Base-by-base conservation (phyloP, 2,113 vertebrate species). In the Protobothrops flavoviridis region DNA sequence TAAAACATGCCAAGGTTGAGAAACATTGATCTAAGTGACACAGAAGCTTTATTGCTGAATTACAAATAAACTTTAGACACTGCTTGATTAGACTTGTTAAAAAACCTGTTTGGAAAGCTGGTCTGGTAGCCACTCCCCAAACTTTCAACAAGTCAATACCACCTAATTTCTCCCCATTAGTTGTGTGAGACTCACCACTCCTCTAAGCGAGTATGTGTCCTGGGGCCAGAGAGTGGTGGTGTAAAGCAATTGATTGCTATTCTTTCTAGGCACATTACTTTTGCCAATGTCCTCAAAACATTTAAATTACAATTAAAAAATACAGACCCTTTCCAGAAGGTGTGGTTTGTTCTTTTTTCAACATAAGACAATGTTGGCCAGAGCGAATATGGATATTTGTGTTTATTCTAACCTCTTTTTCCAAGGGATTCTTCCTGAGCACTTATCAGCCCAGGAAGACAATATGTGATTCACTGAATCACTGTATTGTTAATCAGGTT, bases 341-440 rank as follows among this genome's bases (percentile, higher is more conserved):
- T 26, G 69, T 52, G 21, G 11, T 17, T n/a, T 0, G 0, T 0
- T 89, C 88, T 10, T 91, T 53, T 87, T 96, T 69, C 0, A 43
- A 96, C 97, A 94, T 93, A 99, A 98, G 96, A 99, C 11, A 93
- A 94, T 10, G 81, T 96, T 39, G 97, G 97, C 0, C 0, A 48
- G 0, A 0, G 17, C 0, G 2, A 1, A 0, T 98, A 96, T 5
- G 0, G 95, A 26, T 98, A 99, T 93, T 0, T 99, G 4, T 96
- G 23, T 57, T 92, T 98, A 55, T 97, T 94, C 26, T 0, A 92
- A 89, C 0, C 1, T 5, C 97, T 99, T 93, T 96, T 97, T 33
- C 0, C 26, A 0, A 92, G 48, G 50, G 21, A 0, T 52, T 96
- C 13, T 21, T 2, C 0, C 96, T 99, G 55, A 1, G 0, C 0